Evolutionary conservation across 1,140 invertebrate genomes (phyloP).

Genomic region (Centruroides sculpturatus): DNA sequence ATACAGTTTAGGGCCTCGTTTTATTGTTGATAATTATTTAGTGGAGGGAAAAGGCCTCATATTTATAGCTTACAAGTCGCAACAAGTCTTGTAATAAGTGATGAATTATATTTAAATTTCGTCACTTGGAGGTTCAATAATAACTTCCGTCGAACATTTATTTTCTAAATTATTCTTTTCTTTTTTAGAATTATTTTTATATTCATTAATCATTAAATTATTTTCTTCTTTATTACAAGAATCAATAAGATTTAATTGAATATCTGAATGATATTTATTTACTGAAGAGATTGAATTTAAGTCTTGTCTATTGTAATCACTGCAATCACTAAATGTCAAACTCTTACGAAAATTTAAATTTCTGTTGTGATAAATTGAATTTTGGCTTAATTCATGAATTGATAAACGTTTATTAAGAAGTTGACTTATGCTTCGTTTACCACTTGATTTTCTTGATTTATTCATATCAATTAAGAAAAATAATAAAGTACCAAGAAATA

Average conservation of each 20-base stretch:
- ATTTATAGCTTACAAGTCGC: no score
- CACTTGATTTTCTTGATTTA: slow-evolving; percentile 21
- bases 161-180: neutral
- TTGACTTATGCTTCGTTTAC: no score
- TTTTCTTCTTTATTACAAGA: slow-evolving; percentile 67
- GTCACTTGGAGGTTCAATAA: no score
- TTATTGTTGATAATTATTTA: no score
- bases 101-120: no score
- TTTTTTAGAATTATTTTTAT: slow-evolving; percentile 54
- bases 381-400: no score
- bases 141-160: neutral
- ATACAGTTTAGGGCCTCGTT: no score
- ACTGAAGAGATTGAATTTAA: slow-evolving; percentile 67
- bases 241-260: slow-evolving; percentile 52
- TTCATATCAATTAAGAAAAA: slow-evolving; percentile 65
- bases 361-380: no score
- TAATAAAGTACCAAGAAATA: slow-evolving; percentile 55
- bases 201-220: slow-evolving; percentile 69
- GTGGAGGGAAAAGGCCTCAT: no score
- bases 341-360: no score
- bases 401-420: no score
- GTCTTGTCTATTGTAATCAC: slow-evolving; percentile 31
- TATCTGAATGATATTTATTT: slow-evolving; percentile 10
- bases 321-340: neutral
- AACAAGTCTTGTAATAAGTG: no score